Base-by-base conservation (phyloP, 2,797 vertebrate species). In the Mus minutoides region DNA sequence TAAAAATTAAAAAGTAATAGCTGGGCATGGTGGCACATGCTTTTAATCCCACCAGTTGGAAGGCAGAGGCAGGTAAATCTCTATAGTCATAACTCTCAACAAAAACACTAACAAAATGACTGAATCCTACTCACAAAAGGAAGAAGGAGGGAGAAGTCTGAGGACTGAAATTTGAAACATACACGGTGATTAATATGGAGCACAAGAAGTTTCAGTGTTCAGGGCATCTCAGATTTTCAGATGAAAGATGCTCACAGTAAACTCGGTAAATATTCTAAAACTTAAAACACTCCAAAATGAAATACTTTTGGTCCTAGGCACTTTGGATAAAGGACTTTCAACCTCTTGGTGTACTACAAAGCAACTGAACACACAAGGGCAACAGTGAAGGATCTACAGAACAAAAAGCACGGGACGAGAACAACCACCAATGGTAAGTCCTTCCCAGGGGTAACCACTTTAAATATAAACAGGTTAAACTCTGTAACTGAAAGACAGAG, bases 401-500 rank as follows among this genome's bases (percentile, higher is more conserved):
- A 88, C 14, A 88, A 88, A 95, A 96, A 43, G 37, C 40, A 78
- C 1, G 26, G 12, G 37, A 75, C 14, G 67, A 16, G 82, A 26
- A 84, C 92, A 88, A 92, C 24, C 54, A 96, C 40, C 73, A 67
- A 73, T 46, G 37, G 54, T 43, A 93, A 93, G 67, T 56, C 49
- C 37, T 91, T 91, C 31, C 62, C 43, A 69, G 60, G 5, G 77
- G 40, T 67, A 77, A 75, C 87, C 91, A 75, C 17, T 64, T 91
- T 90, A 89, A 92, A 80, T 52, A 24, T 88, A 73, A 67, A 84
- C 10, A 26, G 31, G 75, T 93, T 93, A 96, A 93, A 86, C 52
- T 77, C 67, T 85, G 31, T 37, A 82, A 77, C 0, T 49, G 17
- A 92, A 96, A 79, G 71, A 52, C n/a, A 93, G 46, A 95, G 29